Conservation (phyloP, 2,113 vertebrate genomes). For the Okapia johnstoni region DNA sequence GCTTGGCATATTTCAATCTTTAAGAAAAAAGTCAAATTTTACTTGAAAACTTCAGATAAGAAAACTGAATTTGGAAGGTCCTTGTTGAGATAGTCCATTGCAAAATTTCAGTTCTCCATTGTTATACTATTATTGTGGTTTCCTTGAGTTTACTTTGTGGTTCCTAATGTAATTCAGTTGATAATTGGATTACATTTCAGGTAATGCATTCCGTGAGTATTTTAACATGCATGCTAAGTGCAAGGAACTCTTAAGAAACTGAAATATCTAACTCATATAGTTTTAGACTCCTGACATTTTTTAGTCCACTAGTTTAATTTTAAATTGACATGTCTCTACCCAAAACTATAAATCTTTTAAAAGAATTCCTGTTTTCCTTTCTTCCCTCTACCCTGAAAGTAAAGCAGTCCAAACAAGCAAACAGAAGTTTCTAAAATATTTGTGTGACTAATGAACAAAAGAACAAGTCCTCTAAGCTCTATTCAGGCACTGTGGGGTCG, state of each 20-base stretch:
- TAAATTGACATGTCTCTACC: background rate
- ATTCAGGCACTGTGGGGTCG: background rate
- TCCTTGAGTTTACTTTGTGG: background rate
- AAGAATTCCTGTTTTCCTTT: background rate
- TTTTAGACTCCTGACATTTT: background rate
- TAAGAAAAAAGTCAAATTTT: constrained; percentile 20
- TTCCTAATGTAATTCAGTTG: background rate
- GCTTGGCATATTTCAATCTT: constrained; percentile 34
- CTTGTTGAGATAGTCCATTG: background rate
- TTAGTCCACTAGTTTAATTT: constrained; percentile 10
- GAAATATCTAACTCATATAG: background rate
- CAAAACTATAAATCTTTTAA: background rate
- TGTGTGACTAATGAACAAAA: constrained; percentile 11
- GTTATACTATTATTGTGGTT: background rate
- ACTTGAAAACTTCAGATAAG: constrained; percentile 23
- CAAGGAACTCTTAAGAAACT: background rate
- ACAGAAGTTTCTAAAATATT: constrained; percentile 26
- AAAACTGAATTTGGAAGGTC: constrained; percentile 12
- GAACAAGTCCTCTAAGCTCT: background rate
- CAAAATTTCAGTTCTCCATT: background rate
- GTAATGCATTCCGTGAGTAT: background rate
- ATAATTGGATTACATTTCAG: background rate
- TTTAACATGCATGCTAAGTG: background rate
- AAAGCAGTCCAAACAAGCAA: background rate
- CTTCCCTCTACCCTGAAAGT: background rate